phyloP scores from a whole-genome alignment of 2,797 vertebrate genomes.

The Gobionotothen gibberifrons region DNA sequence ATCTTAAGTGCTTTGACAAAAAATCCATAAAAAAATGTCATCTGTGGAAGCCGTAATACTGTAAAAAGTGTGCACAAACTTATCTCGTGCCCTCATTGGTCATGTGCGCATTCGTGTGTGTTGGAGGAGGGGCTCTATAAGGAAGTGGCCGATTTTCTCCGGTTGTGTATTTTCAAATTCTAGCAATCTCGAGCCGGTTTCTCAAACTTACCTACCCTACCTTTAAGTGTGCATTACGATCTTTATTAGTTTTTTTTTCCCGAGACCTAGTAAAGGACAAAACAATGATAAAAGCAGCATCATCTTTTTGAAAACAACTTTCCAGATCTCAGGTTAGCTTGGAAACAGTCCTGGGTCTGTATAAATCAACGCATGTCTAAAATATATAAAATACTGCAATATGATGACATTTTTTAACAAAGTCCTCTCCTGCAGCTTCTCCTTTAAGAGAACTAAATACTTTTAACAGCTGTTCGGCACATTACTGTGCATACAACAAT shows the following conservation, averaged over 20 bases:
- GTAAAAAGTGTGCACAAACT: too few relatives aligned
- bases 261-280: neutral
- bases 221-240: neutral
- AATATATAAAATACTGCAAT: neutral
- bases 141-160: too few relatives aligned
- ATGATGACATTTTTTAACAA: neutral
- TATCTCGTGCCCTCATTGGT: too few relatives aligned
- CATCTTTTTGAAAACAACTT: neutral
- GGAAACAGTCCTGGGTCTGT: neutral
- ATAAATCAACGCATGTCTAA: neutral
- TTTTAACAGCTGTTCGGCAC: conserved; percentile 2
- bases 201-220: too few relatives aligned
- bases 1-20: too few relatives aligned
- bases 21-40: too few relatives aligned
- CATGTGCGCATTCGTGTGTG: too few relatives aligned
- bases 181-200: too few relatives aligned
- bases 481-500: neutral
- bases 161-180: too few relatives aligned
- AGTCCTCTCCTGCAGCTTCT: neutral
- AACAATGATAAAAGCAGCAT: neutral
- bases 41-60: too few relatives aligned
- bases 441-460: neutral
- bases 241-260: neutral
- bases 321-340: neutral
- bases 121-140: too few relatives aligned